These are phyloP conservation scores for Tiaroga cobitis DNA, from an alignment of 2,797 vertebrate genomes.

Conservation along the genomic window DNA sequence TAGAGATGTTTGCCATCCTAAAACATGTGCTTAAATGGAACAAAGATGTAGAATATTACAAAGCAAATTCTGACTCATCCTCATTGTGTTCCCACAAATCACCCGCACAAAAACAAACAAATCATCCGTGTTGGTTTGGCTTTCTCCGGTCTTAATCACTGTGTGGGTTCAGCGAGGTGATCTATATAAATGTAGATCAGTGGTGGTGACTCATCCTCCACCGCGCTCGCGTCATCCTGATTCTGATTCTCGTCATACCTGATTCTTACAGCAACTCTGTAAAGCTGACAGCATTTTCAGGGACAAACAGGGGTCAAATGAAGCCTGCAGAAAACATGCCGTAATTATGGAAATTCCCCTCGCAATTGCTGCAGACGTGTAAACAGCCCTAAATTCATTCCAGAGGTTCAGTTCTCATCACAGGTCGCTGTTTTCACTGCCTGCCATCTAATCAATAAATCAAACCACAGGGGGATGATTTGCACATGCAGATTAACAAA, in stretches of 20 bases:
- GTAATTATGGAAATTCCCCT: slow-evolving; percentile 70
- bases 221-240: slow-evolving; percentile 42
- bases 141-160: slow-evolving; percentile 6
- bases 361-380: slow-evolving; percentile 66
- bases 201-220: slow-evolving; percentile 74
- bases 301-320: slow-evolving; percentile 72
- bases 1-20: neutral
- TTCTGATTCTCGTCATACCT: neutral
- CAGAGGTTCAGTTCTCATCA: slow-evolving; percentile 53
- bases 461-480: slow-evolving; percentile 6
- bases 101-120: slow-evolving; percentile 2
- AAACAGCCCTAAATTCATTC: slow-evolving; percentile 61
- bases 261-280: slow-evolving; percentile 56
- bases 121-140: neutral
- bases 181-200: neutral
- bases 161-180: slow-evolving; percentile 67
- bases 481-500: slow-evolving; percentile 11
- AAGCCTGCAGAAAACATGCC: slow-evolving; percentile 69
- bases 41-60: slow-evolving; percentile 21
- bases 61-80: slow-evolving; percentile 33
- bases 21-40: neutral
- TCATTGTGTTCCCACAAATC: neutral
- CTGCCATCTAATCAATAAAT: slow-evolving; percentile 36
- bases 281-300: slow-evolving; percentile 60
- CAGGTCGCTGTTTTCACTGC: slow-evolving; percentile 32